Evolutionary conservation across 2,113 vertebrate genomes (phyloP).

Genomic region (Romanogobio albipinnatus): DNA sequence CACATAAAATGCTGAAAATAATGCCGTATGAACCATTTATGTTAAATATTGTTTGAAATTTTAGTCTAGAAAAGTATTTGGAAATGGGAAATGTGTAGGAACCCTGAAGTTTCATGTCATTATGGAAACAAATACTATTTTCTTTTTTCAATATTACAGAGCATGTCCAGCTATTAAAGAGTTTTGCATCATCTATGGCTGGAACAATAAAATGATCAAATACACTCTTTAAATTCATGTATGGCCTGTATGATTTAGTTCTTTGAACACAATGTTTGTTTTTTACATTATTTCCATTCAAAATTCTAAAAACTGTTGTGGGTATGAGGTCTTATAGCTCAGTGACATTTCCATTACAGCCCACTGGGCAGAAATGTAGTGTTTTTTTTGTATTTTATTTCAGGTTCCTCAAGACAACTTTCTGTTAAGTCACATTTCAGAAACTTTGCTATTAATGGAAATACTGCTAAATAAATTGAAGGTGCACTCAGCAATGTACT

Average conservation of each 20-base stretch:
- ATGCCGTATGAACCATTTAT: too few species aligned
- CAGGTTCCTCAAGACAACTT: not conserved
- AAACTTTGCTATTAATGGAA: not conserved
- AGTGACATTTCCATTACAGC: not conserved
- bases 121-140: not conserved
- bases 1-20: too few species aligned
- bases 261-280: too few species aligned
- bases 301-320: not conserved
- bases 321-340: not conserved
- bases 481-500: not conserved
- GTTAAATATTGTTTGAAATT: too few species aligned
- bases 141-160: not conserved
- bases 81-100: too few species aligned
- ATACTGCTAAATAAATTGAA: not conserved
- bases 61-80: too few species aligned
- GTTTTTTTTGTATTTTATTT: not conserved
- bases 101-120: not conserved
- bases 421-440: not conserved
- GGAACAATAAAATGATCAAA: not conserved
- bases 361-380: not conserved
- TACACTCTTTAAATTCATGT: not conserved
- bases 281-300: not conserved
- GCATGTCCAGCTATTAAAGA: not conserved
- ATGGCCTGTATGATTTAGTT: not conserved
- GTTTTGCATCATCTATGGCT: not conserved